Conservation (phyloP, 2,113 vertebrate genomes). For the Cacatua alba region DNA sequence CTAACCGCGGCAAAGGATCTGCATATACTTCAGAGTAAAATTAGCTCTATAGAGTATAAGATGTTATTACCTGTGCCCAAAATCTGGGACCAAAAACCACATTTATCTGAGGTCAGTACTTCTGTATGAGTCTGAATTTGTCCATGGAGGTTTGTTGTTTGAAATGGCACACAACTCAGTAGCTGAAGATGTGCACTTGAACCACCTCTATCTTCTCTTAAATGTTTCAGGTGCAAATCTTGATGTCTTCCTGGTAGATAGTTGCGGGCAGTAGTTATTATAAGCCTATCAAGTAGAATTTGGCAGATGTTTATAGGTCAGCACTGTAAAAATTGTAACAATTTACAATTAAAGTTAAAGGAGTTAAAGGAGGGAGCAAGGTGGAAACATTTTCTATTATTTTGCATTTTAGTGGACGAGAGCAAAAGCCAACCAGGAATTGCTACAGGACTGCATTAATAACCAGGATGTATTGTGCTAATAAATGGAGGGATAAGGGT, state of each 20-base stretch:
- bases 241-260: not conserved
- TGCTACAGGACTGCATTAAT: not conserved
- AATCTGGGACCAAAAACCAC: not conserved
- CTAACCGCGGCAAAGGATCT: not conserved
- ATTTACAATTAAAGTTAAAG: not conserved
- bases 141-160: not conserved
- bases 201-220: not conserved
- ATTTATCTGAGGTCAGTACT: not conserved
- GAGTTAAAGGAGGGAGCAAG: not conserved
- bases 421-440: not conserved
- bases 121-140: not conserved
- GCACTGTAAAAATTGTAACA: not conserved
- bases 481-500: not conserved
- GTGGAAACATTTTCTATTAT: not conserved
- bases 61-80: not conserved
- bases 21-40: not conserved
- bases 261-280: not conserved
- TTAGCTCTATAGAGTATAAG: fast-evolving
- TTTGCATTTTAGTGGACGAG: not conserved
- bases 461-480: not conserved
- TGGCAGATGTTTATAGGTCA: not conserved
- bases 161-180: not conserved
- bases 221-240: not conserved
- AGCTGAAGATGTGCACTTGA: not conserved
- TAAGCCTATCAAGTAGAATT: not conserved